These are phyloP conservation scores for Amblyopsis hoosieri DNA, from an alignment of 2,797 vertebrate species.

Conservation along the genomic window DNA sequence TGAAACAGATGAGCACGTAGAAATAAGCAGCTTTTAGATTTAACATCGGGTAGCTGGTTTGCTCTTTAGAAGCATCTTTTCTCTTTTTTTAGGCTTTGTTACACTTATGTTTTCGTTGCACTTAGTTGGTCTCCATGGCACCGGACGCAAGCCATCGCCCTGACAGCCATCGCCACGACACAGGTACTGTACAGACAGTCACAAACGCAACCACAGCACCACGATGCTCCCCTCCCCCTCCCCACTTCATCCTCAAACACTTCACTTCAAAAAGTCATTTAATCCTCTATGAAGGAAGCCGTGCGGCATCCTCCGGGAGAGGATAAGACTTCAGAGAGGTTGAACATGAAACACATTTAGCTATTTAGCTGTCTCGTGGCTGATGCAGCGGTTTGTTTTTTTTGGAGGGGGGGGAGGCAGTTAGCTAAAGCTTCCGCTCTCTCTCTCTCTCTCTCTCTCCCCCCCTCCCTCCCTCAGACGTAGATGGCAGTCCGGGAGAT, in stretches of 20 bases:
- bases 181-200: slow-evolving; percentile 39
- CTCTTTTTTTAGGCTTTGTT: slow-evolving; percentile 20
- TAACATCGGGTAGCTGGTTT: slow-evolving; percentile 20
- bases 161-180: slow-evolving; percentile 9
- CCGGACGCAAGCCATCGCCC: too few species aligned
- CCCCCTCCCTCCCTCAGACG: slow-evolving; percentile 64
- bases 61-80: slow-evolving; percentile 21
- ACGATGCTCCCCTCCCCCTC: slow-evolving; percentile 11
- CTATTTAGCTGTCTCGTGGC: slow-evolving; percentile 48
- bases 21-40: slow-evolving; percentile 43
- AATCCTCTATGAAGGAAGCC: slow-evolving; percentile 22
- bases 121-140: slow-evolving; percentile 12
- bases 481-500: slow-evolving; percentile 89
- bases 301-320: slow-evolving; percentile 22
- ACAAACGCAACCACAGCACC: slow-evolving; percentile 35
- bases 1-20: slow-evolving; percentile 44
- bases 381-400: slow-evolving; percentile 23
- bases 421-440: neutral
- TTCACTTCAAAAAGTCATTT: neutral
- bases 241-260: slow-evolving; percentile 21
- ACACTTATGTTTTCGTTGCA: slow-evolving; percentile 18
- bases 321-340: slow-evolving; percentile 27
- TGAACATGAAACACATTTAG: slow-evolving; percentile 41
- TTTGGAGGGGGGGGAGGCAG: neutral
- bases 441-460: slow-evolving; percentile 1